These are phyloP conservation scores for Melanotus villosus DNA, from an alignment of 2,888 invertebrate genomes.

Conservation along the genomic window DNA sequence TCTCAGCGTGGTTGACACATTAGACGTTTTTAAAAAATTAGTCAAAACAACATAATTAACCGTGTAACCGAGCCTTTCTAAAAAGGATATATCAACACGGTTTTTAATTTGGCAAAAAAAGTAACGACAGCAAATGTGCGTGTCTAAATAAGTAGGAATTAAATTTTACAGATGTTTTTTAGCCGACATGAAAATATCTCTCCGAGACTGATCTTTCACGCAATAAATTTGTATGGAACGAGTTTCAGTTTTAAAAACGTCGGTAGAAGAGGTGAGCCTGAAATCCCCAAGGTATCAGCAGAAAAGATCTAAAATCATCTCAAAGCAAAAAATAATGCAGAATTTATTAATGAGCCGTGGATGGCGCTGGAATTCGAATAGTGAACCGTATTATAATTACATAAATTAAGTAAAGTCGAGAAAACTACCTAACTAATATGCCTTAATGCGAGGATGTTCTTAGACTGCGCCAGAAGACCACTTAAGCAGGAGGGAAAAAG, in stretches of 20 bases:
- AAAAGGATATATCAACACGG: not conserved
- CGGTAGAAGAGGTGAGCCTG: slow-evolving; percentile 22
- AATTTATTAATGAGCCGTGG: slow-evolving; percentile 64
- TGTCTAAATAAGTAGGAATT: slow-evolving; percentile 10
- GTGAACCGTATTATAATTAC: slow-evolving; percentile 64
- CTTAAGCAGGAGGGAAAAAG: slow-evolving; percentile 23
- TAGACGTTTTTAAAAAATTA: not conserved
- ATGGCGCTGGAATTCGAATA: slow-evolving; percentile 60
- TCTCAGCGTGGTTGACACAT: too few relatives aligned
- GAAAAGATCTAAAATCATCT: slow-evolving; percentile 33
- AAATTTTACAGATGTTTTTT: slow-evolving; percentile 9
- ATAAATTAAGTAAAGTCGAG: slow-evolving; percentile 66
- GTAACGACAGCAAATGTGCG: slow-evolving; percentile 1
- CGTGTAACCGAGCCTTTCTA: not conserved
- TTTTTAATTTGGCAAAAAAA: not conserved
- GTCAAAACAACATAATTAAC: not conserved
- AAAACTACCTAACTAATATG: slow-evolving; percentile 68
- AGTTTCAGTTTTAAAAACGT: slow-evolving; percentile 16
- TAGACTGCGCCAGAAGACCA: slow-evolving; percentile 56
- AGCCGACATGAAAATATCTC: not conserved
- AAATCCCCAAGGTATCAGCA: slow-evolving; percentile 22
- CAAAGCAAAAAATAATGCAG: slow-evolving; percentile 52
- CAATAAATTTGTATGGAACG: slow-evolving; percentile 13
- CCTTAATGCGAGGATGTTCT: slow-evolving; percentile 63
- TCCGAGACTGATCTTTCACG: not conserved